A percentile compares a stretch with the other conserved stretches of the same genome.
phyloP scores from a whole-genome alignment of 2,113 vertebrate species.

The Etheostoma spectabile region DNA sequence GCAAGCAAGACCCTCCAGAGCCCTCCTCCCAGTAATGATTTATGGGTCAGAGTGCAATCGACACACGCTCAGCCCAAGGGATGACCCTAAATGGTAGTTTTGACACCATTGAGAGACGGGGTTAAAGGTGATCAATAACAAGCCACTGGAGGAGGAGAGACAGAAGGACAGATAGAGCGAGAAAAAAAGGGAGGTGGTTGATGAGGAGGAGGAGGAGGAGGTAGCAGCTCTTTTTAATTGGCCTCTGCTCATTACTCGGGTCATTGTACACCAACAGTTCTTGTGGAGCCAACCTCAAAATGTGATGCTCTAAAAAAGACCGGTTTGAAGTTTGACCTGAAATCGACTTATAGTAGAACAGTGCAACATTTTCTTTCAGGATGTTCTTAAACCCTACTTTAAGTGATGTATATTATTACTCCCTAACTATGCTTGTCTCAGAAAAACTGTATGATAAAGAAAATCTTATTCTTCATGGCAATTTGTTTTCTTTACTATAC shows the following conservation, averaged over 20 bases:
- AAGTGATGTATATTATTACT: constrained; percentile 10
- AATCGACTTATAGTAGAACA: constrained; percentile 17
- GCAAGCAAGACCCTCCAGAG: constrained; percentile 36
- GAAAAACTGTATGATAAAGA: constrained; percentile 1
- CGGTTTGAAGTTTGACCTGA: constrained; percentile 47
- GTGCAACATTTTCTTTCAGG: constrained; percentile 15
- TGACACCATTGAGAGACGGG: constrained; percentile 91
- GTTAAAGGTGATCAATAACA: constrained; percentile 97
- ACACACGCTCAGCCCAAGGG: constrained; percentile 86
- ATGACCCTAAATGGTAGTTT: constrained; percentile 91
- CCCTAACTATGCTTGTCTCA: constrained; percentile 3
- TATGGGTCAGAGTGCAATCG: constrained; percentile 89
- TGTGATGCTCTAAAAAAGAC: not conserved
- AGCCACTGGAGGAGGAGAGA: constrained; percentile 80
- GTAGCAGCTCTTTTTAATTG: constrained; percentile 88
- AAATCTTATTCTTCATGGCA: constrained; percentile 8
- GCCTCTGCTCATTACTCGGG: constrained; percentile 84
- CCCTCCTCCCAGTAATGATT: constrained; percentile 84
- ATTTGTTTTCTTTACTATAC: constrained; percentile 9
- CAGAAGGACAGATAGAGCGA: constrained; percentile 65
- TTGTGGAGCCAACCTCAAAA: constrained; percentile 40
- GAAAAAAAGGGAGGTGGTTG: constrained; percentile 44
- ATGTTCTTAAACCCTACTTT: constrained; percentile 20
- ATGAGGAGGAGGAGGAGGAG: constrained; percentile 39
- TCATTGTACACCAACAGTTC: constrained; percentile 78